A percentile compares a stretch with the other conserved stretches of the same genome.
Conservation (phyloP, 2,888 invertebrate genomes). For the Napeogenes inachia region DNA sequence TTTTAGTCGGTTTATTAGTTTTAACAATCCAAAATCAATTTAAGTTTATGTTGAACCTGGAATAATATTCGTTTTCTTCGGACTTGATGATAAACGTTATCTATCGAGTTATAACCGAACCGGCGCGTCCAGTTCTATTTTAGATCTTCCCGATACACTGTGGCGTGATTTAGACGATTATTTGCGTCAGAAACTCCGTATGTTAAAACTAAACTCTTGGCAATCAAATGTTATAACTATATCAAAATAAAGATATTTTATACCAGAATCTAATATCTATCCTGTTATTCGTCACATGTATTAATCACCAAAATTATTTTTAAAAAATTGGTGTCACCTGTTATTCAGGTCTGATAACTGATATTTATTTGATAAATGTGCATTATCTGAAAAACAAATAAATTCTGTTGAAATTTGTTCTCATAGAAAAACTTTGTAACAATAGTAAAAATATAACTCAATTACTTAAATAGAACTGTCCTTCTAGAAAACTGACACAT, state of each 20-base stretch:
- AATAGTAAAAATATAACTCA: no score
- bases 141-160: slow-evolving; percentile 52
- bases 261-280: no score
- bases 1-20: no score
- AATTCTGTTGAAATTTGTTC: no score
- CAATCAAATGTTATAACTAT: slow-evolving; percentile 6
- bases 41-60: not conserved
- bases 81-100: slow-evolving; percentile 49
- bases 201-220: slow-evolving; percentile 17
- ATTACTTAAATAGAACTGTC: no score
- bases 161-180: slow-evolving; percentile 51
- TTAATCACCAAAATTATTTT: not conserved
- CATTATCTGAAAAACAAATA: no score
- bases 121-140: slow-evolving; percentile 50
- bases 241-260: not conserved
- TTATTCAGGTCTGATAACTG: not conserved
- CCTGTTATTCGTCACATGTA: not conserved
- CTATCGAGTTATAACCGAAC: slow-evolving; percentile 38
- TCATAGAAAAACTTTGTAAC: no score
- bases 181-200: slow-evolving; percentile 52
- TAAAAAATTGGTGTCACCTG: not conserved
- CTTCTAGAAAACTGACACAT: no score
- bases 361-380: no score
- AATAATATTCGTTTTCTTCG: slow-evolving; percentile 20
- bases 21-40: not conserved